Conservation (phyloP, 2,797 vertebrate species). For the Okamejei kenojei region DNA sequence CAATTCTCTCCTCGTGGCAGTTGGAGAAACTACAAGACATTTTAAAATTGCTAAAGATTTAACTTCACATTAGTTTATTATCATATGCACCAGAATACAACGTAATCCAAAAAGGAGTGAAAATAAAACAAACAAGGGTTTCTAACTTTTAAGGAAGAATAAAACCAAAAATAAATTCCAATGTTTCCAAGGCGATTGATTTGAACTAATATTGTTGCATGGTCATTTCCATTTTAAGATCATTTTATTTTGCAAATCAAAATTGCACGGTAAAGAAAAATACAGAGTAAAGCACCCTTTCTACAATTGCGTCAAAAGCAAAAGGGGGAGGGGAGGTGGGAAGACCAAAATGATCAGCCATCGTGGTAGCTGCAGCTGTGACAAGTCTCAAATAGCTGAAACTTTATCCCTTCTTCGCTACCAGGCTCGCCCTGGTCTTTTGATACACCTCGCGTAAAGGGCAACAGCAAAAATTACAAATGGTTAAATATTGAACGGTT, state of each 20-base stretch:
- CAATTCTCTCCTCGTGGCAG: background rate
- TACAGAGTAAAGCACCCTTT: background rate
- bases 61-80: too few relatives aligned
- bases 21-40: too few relatives aligned
- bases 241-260: background rate
- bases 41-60: background rate
- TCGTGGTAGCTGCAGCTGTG: background rate
- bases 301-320: background rate
- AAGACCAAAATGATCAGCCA: background rate
- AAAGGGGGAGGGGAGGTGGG: background rate
- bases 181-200: background rate
- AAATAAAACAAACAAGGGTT: background rate
- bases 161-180: background rate
- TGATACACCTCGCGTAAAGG: background rate
- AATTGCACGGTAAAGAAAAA: background rate
- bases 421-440: background rate
- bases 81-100: too few relatives aligned
- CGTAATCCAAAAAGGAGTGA: background rate
- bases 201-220: background rate
- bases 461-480: background rate
- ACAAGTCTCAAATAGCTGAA: background rate
- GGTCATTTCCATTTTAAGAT: background rate
- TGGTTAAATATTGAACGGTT: background rate
- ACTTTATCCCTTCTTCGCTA: background rate
- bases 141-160: background rate